phyloP scores from a whole-genome alignment of 2,797 vertebrate genomes.

The Poeciliopsis turneri region DNA sequence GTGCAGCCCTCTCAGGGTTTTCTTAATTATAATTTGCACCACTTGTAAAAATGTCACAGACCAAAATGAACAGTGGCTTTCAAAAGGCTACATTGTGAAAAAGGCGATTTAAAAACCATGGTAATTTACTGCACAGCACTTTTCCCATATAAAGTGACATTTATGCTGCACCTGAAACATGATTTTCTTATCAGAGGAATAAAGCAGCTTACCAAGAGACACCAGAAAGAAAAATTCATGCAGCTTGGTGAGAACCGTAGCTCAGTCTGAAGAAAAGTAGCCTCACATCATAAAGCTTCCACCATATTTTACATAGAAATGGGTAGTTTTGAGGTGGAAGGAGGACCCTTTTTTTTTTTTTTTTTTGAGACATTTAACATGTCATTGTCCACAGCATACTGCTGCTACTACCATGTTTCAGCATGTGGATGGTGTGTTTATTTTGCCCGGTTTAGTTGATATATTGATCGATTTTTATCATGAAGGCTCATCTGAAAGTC shows the following conservation, averaged over 20 bases:
- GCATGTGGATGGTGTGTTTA: not conserved
- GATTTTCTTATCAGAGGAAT: not conserved
- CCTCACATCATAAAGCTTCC: not conserved
- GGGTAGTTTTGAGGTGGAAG: not conserved
- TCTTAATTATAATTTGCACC: not conserved
- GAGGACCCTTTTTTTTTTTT: not conserved
- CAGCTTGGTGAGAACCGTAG: not conserved
- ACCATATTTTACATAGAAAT: not conserved
- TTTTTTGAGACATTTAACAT: not conserved
- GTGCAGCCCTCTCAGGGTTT: too few species aligned
- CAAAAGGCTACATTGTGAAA: not conserved
- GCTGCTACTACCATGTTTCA: not conserved
- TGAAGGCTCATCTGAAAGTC: not conserved
- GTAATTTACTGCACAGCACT: not conserved
- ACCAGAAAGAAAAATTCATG: not conserved
- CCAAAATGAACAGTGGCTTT: not conserved
- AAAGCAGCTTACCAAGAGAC: not conserved
- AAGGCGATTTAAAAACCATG: not conserved
- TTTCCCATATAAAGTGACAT: not conserved
- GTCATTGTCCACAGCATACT: not conserved
- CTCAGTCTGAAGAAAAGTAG: not conserved
- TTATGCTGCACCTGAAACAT: not conserved
- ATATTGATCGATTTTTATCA: not conserved
- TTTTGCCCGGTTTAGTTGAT: not conserved
- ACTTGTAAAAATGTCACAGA: not conserved